phyloP scores from a whole-genome alignment of 2,888 invertebrate species.

The Sarcophaga caerulescens region DNA sequence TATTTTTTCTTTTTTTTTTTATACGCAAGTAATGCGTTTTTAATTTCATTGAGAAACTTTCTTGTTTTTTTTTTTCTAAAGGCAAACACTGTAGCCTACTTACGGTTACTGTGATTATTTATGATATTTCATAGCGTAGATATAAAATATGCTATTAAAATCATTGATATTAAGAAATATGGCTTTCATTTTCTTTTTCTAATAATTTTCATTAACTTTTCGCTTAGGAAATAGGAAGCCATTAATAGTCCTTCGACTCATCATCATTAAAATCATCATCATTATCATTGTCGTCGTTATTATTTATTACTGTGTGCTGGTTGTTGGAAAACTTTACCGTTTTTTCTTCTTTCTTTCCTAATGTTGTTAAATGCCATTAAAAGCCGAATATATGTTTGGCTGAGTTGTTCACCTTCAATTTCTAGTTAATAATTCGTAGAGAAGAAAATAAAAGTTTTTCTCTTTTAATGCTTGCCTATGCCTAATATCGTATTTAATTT shows the following conservation, averaged over 20 bases:
- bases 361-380: neutral
- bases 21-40: slow-evolving; percentile 44
- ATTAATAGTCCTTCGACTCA: neutral
- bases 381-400: too few species aligned
- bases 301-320: slow-evolving; percentile 2
- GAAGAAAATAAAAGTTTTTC: too few species aligned
- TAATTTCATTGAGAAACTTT: slow-evolving; percentile 52
- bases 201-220: slow-evolving; percentile 44
- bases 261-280: slow-evolving; percentile 17
- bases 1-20: neutral
- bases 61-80: neutral
- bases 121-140: neutral
- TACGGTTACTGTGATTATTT: neutral
- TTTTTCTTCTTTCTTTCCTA: neutral
- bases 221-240: neutral
- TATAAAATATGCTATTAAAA: neutral
- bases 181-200: neutral
- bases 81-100: neutral
- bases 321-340: neutral
- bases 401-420: neutral
- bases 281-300: neutral
- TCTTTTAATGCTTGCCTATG: neutral
- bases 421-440: neutral
- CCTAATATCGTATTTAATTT: neutral
- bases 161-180: slow-evolving; percentile 25